These are phyloP conservation scores for Alectura lathami DNA, from an alignment of 2,113 vertebrate genomes.

Conservation along the genomic window DNA sequence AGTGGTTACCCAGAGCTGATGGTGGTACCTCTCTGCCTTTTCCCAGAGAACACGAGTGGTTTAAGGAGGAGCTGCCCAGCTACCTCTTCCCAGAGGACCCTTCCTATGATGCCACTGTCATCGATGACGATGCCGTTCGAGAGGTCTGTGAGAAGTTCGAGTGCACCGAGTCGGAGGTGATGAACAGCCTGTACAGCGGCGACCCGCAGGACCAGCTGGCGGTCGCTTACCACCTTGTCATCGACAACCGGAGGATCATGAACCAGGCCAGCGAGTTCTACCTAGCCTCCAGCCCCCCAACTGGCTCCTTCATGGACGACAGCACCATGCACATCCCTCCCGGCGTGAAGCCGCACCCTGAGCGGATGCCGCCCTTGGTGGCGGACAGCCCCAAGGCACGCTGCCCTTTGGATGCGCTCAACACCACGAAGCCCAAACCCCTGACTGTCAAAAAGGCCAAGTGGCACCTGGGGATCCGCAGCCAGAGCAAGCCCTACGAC, in stretches of 20 bases:
- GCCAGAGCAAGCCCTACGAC: constrained; percentile 95
- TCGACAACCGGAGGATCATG: constrained; percentile 98
- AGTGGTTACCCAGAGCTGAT: background rate
- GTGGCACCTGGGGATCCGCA: constrained; percentile 98
- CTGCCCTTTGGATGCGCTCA: constrained; percentile 93
- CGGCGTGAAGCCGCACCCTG: constrained; percentile 93
- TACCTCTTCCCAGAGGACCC: constrained; percentile 98
- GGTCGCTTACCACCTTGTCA: constrained; percentile 96
- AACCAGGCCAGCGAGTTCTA: constrained; percentile 99
- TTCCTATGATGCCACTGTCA: constrained; percentile 89
- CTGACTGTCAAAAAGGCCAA: constrained; percentile 97
- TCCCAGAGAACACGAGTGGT: constrained; percentile 95
- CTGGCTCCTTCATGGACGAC: constrained; percentile 95
- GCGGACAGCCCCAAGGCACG: constrained; percentile 94
- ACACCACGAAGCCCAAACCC: constrained; percentile 96
- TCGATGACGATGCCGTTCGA: constrained; percentile 93
- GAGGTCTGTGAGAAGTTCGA: constrained; percentile 99
- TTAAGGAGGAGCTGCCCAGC: constrained; percentile 93
- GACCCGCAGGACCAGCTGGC: constrained; percentile 97
- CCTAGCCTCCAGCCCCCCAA: constrained; percentile 95
- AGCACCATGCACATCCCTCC: constrained; percentile 87
- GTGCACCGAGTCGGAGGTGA: constrained; percentile 91
- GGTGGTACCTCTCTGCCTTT: fast-evolving
- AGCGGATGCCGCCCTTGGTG: constrained; percentile 93
- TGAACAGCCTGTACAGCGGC: constrained; percentile 93